Evolutionary conservation across 2,797 vertebrate genomes (phyloP).

Genomic region (Tapera naevia): DNA sequence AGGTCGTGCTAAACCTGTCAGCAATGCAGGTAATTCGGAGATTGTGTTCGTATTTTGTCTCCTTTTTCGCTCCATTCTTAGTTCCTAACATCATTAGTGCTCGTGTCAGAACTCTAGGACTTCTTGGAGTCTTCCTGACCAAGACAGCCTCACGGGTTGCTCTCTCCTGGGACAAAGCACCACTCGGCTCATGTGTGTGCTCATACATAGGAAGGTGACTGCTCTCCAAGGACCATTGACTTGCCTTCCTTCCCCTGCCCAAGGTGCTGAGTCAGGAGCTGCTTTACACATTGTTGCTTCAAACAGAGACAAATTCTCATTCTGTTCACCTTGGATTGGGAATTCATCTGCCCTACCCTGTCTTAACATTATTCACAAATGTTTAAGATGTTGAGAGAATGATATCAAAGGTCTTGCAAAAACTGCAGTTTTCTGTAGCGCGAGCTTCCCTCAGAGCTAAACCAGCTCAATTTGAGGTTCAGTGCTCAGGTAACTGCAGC

Average conservation of each 20-base stretch:
- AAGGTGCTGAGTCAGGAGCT: not conserved
- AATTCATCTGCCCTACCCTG: not conserved
- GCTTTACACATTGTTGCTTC: not conserved
- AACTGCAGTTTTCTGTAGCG: not conserved
- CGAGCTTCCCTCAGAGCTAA: not conserved
- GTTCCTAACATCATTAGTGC: not conserved
- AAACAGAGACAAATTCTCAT: not conserved
- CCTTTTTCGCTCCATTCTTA: not conserved
- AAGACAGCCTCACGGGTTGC: not conserved
- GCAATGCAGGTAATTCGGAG: not conserved
- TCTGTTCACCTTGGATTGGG: accelerated
- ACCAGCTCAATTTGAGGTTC: not conserved
- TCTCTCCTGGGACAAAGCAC: not conserved
- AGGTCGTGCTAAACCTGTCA: not conserved
- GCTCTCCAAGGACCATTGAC: accelerated
- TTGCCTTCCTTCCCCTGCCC: not conserved
- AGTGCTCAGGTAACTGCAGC: not conserved
- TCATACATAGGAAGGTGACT: accelerated
- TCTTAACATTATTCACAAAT: not conserved
- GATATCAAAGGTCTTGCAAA: not conserved
- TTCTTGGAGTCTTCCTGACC: not conserved
- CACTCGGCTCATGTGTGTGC: accelerated
- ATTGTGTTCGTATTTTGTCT: not conserved
- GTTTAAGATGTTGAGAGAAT: not conserved
- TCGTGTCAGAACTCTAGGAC: not conserved